Evolutionary conservation across 1,140 invertebrate genomes (phyloP), one percentile per base, ranked within the genome.

Genomic region (Euura saliciscinereae): DNA sequence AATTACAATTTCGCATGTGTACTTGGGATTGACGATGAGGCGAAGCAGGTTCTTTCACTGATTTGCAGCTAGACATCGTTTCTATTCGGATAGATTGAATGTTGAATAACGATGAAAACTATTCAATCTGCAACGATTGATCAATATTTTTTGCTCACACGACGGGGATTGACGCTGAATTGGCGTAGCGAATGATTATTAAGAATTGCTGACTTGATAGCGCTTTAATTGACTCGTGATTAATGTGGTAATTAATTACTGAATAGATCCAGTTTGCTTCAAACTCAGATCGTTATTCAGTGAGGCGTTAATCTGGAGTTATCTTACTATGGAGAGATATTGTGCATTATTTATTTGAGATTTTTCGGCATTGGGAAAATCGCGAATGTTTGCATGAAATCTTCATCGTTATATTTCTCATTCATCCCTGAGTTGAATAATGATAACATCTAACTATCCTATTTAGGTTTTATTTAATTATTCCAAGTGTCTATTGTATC

Each of bases 101-200:
- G 28, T 28, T 28, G 28, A 28, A 28, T 28, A 28, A 28, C 28
- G 28, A 28, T 28, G 1, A 28, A 28, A 28, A 28, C 28, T 28
- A 28, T 59, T n/a, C 51, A 59, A 59, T n/a, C 10, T 59, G 51
- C 13, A n/a, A 59, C 51, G 6, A 59, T n/a, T 59, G 51, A 11
- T 59, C 51, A 59, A 59, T n/a, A 59, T 59, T 59, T 59, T n/a
- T 59, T 59, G 51, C 51, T 59, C 51, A 59, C 6, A 6, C 51
- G 28, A 1, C 28, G 8, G 51, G 51, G 2, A 8, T 59, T n/a
- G 13, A n/a, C 13, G 13, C 13, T 11, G 51, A 11, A 8, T 59
- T 59, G 6, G 13, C 3, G 13, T 59, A 6, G 51, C 6, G 13
- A 59, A 59, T 59, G 51, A 11, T 11, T 59, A 59, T 8, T 28